Evolutionary conservation across 2,888 invertebrate genomes (phyloP).

Genomic region (Cryptocephalus moraei): DNA sequence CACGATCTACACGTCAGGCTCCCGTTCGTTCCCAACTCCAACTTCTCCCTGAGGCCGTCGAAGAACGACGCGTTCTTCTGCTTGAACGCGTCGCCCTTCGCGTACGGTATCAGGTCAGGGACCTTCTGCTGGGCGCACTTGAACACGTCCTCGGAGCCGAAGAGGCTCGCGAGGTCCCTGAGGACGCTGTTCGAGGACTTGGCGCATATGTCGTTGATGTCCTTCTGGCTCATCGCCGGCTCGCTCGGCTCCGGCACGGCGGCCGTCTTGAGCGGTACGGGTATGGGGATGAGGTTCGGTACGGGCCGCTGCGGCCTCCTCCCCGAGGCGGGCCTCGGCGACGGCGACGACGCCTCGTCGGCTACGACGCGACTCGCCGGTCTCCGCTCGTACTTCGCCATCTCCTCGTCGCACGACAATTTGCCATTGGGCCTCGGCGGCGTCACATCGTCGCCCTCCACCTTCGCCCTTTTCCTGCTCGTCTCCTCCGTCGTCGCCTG

Average conservation of each 20-base stretch:
- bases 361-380: conserved; percentile 36
- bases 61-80: conserved; percentile 72
- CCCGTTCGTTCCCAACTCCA: conserved; percentile 49
- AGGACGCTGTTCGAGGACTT: conserved; percentile 40
- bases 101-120: conserved; percentile 30
- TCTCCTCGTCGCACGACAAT: conserved; percentile 30
- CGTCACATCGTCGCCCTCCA: too few species aligned
- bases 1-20: conserved; percentile 59
- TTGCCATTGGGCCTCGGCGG: too few species aligned
- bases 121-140: conserved; percentile 23
- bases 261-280: conserved; percentile 13
- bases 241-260: conserved; percentile 20
- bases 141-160: conserved; percentile 35
- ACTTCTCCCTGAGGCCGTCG: conserved; percentile 68
- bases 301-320: conserved; percentile 52
- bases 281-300: conserved; percentile 65
- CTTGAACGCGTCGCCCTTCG: conserved; percentile 33
- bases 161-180: conserved; percentile 46
- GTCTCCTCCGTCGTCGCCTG: conserved; percentile 8
- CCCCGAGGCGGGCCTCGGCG: conserved; percentile 17
- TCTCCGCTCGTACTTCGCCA: conserved; percentile 43
- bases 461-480: too few species aligned
- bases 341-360: conserved; percentile 17
- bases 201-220: conserved; percentile 39
- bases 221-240: conserved; percentile 37